Conservation (phyloP, 2,113 vertebrate species). For the Siniperca chuatsi region DNA sequence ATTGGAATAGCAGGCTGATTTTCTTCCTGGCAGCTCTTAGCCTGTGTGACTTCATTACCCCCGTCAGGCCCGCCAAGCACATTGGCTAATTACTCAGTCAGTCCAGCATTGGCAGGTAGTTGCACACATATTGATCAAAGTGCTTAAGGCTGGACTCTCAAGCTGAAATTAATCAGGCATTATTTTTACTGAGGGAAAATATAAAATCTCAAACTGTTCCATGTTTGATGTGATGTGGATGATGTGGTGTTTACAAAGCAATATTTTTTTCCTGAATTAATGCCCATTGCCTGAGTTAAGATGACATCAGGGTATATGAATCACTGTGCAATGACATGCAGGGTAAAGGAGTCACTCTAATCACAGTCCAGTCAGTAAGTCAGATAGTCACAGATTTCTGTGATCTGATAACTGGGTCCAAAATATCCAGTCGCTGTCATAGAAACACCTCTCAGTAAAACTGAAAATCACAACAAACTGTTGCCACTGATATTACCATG, state of each 20-base stretch:
- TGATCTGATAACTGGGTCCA: background rate
- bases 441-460: background rate
- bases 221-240: conserved; percentile 34
- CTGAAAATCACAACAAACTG: background rate
- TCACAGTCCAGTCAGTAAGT: conserved; percentile 14
- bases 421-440: background rate
- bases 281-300: background rate
- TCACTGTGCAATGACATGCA: conserved; percentile 17
- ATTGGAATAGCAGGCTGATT: conserved; percentile 47
- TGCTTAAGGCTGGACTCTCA: conserved; percentile 74
- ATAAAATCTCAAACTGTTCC: conserved; percentile 47
- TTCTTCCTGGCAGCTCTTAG: conserved; percentile 69
- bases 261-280: conserved; percentile 32
- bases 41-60: conserved; percentile 75
- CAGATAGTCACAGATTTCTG: conserved; percentile 11
- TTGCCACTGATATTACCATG: background rate
- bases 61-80: conserved; percentile 73
- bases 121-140: conserved; percentile 80
- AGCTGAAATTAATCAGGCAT: conserved; percentile 82
- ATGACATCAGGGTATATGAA: conserved; percentile 44
- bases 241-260: conserved; percentile 39
- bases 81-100: conserved; percentile 85
- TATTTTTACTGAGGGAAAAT: conserved; percentile 61
- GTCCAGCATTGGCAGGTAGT: conserved; percentile 83
- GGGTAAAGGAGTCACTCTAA: conserved; percentile 18